A percentile compares a stretch with the other conserved stretches of the same genome.
Conservation (phyloP, 1,140 invertebrate genomes). For the Drosophila asahinai region DNA sequence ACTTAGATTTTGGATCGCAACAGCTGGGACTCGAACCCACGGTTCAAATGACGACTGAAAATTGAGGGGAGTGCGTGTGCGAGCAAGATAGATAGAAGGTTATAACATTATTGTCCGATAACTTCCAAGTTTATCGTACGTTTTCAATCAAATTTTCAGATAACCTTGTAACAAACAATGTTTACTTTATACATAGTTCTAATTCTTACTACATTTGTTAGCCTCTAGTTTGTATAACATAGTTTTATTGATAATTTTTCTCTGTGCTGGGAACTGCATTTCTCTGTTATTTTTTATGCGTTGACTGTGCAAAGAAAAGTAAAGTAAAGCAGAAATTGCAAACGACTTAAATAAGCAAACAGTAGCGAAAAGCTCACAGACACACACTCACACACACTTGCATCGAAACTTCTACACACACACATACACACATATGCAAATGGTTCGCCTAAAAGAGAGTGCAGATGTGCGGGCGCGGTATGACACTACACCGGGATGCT, state of each 20-base stretch:
- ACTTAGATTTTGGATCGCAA: no score
- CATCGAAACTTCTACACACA: slow-evolving; percentile 16
- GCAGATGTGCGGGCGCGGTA: slow-evolving; percentile 7
- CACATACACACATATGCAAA: slow-evolving; percentile 31
- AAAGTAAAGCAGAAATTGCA: slow-evolving; percentile 72
- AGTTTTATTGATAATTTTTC: neutral
- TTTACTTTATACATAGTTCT: neutral
- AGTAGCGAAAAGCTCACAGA: slow-evolving; percentile 44
- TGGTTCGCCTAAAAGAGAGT: slow-evolving; percentile 15
- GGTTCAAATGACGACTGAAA: neutral
- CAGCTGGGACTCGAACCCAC: no score
- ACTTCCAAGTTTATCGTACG: no score
- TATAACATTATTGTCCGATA: no score
- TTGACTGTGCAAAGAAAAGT: slow-evolving; percentile 75
- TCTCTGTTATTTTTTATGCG: slow-evolving; percentile 78
- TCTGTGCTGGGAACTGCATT: slow-evolving; percentile 40
- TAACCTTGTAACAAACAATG: neutral
- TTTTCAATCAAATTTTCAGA: no score
- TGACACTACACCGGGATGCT: slow-evolving; percentile 29
- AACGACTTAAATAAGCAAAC: slow-evolving; percentile 81
- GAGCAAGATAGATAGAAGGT: no score
- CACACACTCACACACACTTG: slow-evolving; percentile 9
- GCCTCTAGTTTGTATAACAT: no score
- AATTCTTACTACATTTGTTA: neutral
- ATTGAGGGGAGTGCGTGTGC: no score